A percentile compares a stretch with the other conserved stretches of the same genome.
These are phyloP conservation scores for Dendrolimus pini DNA, from an alignment of 2,888 invertebrate genomes.

Conservation along the genomic window DNA sequence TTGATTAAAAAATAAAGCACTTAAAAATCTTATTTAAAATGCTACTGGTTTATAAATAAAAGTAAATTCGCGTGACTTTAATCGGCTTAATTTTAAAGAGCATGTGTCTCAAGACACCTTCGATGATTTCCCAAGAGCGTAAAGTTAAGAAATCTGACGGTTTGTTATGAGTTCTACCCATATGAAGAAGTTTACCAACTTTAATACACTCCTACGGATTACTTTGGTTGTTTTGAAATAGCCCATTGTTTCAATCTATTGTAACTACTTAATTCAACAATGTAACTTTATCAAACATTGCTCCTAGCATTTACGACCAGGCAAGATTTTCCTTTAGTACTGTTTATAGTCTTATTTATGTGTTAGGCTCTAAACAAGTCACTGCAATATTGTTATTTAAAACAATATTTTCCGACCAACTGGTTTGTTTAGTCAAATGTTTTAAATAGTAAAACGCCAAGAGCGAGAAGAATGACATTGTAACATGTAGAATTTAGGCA, in stretches of 20 bases:
- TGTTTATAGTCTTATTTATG: too few species aligned
- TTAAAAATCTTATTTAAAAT: too few species aligned
- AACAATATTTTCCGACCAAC: too few species aligned
- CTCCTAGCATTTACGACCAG: not conserved
- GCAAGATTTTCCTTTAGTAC: not conserved
- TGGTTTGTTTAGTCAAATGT: too few species aligned
- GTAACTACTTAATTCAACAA: not conserved
- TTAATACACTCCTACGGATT: not conserved
- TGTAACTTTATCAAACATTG: not conserved
- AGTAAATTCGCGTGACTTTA: conserved; percentile 9
- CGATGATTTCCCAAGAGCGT: conserved; percentile 43
- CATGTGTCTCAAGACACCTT: conserved; percentile 14
- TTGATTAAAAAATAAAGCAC: too few species aligned
- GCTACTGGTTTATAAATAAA: not conserved
- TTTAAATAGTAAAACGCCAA: too few species aligned
- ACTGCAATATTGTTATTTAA: too few species aligned
- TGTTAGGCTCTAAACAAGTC: too few species aligned
- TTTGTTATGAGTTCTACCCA: conserved; percentile 23
- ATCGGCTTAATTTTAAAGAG: conserved; percentile 35
- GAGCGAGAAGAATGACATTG: too few species aligned
- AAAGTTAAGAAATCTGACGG: conserved; percentile 30
- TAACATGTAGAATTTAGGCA: too few species aligned
- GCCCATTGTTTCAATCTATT: not conserved
- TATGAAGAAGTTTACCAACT: conserved; percentile 3
- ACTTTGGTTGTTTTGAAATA: not conserved